Percentiles rank a stretch among this genome's conserved stretches.
Evolutionary conservation across 2,113 vertebrate species (phyloP).

Genomic region (Synodontis membranacea): DNA sequence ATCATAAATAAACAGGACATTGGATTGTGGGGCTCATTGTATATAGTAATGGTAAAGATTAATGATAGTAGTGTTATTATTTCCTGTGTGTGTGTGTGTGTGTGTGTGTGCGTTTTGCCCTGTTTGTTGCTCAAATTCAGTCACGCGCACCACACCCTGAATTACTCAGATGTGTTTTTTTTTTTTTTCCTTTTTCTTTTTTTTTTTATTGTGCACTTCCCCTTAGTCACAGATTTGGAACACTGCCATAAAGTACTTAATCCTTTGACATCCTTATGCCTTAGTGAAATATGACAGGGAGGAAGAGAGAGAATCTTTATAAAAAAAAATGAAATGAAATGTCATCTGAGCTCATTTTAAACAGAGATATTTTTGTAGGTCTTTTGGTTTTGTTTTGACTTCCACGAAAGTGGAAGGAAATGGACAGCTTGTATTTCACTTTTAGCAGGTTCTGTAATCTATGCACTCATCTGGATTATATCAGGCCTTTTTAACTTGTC

Average conservation of each 20-base stretch:
- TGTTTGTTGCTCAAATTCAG: constrained; percentile 36
- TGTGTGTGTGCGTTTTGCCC: not conserved
- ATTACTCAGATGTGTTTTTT: constrained; percentile 34
- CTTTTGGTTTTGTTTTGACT: constrained; percentile 3
- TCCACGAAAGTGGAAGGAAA: not conserved
- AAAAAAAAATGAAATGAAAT: not conserved
- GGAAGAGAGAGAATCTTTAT: not conserved
- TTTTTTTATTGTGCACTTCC: constrained; percentile 44
- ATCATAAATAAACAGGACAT: not conserved
- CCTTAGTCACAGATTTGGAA: constrained; percentile 31
- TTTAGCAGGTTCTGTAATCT: constrained; percentile 8
- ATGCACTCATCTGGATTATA: constrained; percentile 23
- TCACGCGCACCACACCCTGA: constrained; percentile 39
- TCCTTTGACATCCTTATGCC: constrained; percentile 3
- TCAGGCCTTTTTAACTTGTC: constrained; percentile 22
- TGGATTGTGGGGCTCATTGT: not conserved
- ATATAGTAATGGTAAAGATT: not conserved
- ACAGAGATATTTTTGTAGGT: constrained; percentile 5
- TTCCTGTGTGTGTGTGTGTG: not conserved
- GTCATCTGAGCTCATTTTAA: constrained; percentile 1
- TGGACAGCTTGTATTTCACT: not conserved
- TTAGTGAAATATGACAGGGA: constrained; percentile 7
- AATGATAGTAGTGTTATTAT: not conserved
- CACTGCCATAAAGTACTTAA: constrained; percentile 52
- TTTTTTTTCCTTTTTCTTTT: not conserved